A percentile compares a stretch with the other conserved stretches of the same genome.
Conservation (phyloP, 2,888 invertebrate genomes). For the Keiferia lycopersicella region DNA sequence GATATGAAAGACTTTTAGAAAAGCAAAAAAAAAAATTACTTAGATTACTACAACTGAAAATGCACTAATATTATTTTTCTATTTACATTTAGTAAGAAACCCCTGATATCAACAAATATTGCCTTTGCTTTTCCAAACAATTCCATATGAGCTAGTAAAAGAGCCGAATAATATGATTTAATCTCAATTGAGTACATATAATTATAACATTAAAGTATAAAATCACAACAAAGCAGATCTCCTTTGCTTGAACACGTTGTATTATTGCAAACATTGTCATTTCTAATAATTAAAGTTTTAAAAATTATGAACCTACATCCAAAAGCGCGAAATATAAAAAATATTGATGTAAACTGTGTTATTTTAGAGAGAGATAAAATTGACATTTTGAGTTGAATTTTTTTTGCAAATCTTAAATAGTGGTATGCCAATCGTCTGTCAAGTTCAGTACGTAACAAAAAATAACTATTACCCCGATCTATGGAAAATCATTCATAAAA, state of each 20-base stretch:
- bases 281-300: neutral
- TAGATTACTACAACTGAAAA: slow-evolving; percentile 64
- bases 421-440: too few species aligned
- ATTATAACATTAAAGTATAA: slow-evolving; percentile 54
- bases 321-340: neutral
- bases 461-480: too few species aligned
- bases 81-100: slow-evolving; percentile 73
- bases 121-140: slow-evolving; percentile 52
- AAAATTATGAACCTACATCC: neutral
- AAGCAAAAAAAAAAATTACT: slow-evolving; percentile 64
- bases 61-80: slow-evolving; percentile 68
- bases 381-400: too few species aligned
- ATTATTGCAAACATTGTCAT: slow-evolving; percentile 25
- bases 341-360: too few species aligned
- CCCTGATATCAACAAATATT: slow-evolving; percentile 54
- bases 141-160: slow-evolving; percentile 57
- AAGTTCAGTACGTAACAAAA: too few species aligned
- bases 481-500: too few species aligned
- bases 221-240: slow-evolving; percentile 76
- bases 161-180: slow-evolving; percentile 59
- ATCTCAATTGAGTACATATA: slow-evolving; percentile 78
- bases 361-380: too few species aligned
- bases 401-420: too few species aligned
- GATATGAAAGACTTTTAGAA: slow-evolving; percentile 81
- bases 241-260: slow-evolving; percentile 48